Base-by-base conservation (phyloP, 2,888 invertebrate species). In the Dicyrtomina minuta region DNA sequence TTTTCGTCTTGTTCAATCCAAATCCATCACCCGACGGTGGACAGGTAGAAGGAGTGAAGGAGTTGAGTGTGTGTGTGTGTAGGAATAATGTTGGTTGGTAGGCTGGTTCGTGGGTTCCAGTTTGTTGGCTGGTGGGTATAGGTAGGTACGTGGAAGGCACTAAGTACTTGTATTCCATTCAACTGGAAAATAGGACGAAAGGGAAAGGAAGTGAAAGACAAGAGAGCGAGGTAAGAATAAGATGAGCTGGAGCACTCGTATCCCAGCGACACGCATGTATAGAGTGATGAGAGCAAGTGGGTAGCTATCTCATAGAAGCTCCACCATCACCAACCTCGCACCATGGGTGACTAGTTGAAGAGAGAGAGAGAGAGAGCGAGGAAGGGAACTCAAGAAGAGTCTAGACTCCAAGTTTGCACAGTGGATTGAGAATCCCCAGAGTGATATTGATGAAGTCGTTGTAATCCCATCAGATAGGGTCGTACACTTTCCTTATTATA, bases 401-500 rank as follows among this genome's bases (percentile, higher is more conserved):
- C 33, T 33, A 41, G 22, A 68, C 8, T 8, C 33, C 51, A 51
- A 51, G 27, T 22, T 27, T 58, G 60, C 49, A 60, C 41, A 24
- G 66, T 68, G 70, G 72, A 70, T 72, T 62, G 72, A 73, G 68
- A 70, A 72, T 39, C 72, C 74, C 74, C 61, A 71, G 72, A 72
- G 74, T 73, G 70, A 74, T 75, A 74, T 75, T 77, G 74, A 77
- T 77, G 75, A 77, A 73, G 71, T 73, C 71, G 73, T 73, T 68
- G 73, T 73, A 75, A 74, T 75, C 75, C 71, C 58, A 69, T 69
- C 55, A 33, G 65, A 70, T 65, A 71, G 68, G 59, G 70, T 5
- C 56, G 60, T 58, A 53, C 64, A 60, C 51, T 46, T 20, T 43
- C 43, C 55, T 64, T 65, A 69, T 60, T 53, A 44, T 60, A 43